phyloP scores from a whole-genome alignment of 2,888 invertebrate genomes.

The Leuctra nigra region DNA sequence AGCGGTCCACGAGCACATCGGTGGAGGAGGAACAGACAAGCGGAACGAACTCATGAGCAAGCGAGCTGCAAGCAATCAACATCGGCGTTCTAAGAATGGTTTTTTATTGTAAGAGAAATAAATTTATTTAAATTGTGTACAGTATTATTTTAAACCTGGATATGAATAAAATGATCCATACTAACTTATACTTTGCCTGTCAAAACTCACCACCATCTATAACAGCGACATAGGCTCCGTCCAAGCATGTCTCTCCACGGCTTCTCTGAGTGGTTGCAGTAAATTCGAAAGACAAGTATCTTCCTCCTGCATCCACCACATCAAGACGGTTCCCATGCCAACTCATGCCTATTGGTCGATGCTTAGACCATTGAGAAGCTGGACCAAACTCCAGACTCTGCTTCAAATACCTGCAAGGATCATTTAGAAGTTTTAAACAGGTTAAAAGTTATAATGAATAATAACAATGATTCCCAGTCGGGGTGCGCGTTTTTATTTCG shows the following conservation, averaged over 20 bases:
- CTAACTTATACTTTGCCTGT: too few species aligned
- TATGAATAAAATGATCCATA: too few species aligned
- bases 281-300: background rate
- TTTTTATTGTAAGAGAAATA: constrained; percentile 22
- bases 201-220: constrained; percentile 63
- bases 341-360: background rate
- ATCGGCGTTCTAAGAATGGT: too few species aligned
- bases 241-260: constrained; percentile 34
- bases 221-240: constrained; percentile 61
- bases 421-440: background rate
- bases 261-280: background rate
- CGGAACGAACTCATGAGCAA: constrained; percentile 67
- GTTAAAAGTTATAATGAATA: background rate
- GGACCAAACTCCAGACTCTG: constrained; percentile 55
- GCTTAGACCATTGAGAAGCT: constrained; percentile 27
- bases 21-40: constrained; percentile 72
- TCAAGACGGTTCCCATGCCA: constrained; percentile 1
- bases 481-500: too few species aligned
- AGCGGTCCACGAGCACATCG: constrained; percentile 61
- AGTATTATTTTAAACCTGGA: background rate
- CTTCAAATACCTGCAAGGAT: constrained; percentile 59
- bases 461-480: background rate
- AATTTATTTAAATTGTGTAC: too few species aligned
- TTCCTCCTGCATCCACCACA: background rate
- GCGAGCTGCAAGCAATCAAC: constrained; percentile 40